Evolutionary conservation across 2,888 invertebrate species (phyloP).

Genomic region (Drosophila hamatofila): DNA sequence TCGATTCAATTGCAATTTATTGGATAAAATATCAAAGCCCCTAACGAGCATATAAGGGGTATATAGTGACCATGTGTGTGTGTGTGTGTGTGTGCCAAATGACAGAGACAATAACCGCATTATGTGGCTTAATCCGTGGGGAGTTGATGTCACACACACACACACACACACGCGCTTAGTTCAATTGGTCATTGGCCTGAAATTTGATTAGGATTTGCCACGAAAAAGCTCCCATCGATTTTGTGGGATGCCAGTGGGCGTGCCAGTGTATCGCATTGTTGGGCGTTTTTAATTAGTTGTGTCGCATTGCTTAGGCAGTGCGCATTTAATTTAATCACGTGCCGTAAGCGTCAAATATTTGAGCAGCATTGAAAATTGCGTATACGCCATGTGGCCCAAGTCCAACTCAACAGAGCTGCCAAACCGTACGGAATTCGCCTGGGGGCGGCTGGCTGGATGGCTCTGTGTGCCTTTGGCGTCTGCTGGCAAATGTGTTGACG

Average conservation of each 20-base stretch:
- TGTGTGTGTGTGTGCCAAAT: constrained; percentile 22
- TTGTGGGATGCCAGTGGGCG: not conserved
- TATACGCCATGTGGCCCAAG: constrained; percentile 66
- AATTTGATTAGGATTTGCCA: constrained; percentile 50
- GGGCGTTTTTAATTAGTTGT: constrained; percentile 76
- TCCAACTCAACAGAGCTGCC: constrained; percentile 23
- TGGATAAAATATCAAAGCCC: constrained; percentile 61
- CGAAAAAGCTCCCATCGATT: constrained; percentile 47
- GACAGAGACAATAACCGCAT: constrained; percentile 69
- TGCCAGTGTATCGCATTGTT: constrained; percentile 50
- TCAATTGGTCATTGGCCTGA: constrained; percentile 56
- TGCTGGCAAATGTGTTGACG: constrained; percentile 75
- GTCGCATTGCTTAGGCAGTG: constrained; percentile 62
- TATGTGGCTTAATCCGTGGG: constrained; percentile 52
- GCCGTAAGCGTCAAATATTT: constrained; percentile 77
- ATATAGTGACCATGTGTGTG: constrained; percentile 1
- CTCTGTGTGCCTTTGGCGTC: constrained; percentile 34
- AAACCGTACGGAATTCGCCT: constrained; percentile 22
- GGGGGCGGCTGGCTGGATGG: constrained; percentile 4
- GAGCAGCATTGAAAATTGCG: constrained; percentile 73
- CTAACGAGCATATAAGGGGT: constrained; percentile 26
- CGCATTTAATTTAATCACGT: constrained; percentile 77
- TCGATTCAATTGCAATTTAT: constrained; percentile 65
- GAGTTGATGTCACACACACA: constrained; percentile 44
- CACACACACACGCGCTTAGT: constrained; percentile 7